These are phyloP conservation scores for Papilio xuthus DNA, from an alignment of 1,140 invertebrate genomes.

Conservation along the genomic window DNA sequence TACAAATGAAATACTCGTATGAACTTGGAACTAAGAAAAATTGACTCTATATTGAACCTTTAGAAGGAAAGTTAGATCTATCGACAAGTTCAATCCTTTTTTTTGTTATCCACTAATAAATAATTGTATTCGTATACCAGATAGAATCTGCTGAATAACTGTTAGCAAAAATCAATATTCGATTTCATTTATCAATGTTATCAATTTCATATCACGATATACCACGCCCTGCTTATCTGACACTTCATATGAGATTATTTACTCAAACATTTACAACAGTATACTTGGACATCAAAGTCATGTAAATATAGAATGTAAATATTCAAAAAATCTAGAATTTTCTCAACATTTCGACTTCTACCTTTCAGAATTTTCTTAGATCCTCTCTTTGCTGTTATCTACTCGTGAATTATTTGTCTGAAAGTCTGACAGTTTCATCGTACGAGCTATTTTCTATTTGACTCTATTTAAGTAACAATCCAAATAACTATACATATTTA, in stretches of 20 bases:
- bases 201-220: slow-evolving; percentile 10
- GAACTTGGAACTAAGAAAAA: too few species aligned
- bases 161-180: slow-evolving; percentile 20
- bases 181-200: neutral
- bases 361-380: neutral
- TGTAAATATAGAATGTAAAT: slow-evolving; percentile 3
- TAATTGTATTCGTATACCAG: neutral
- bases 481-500: too few species aligned
- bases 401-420: too few species aligned
- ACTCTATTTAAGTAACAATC: neutral
- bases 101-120: too few species aligned
- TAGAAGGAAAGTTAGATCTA: too few species aligned
- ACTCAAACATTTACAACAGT: neutral
- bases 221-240: neutral
- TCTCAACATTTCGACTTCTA: neutral
- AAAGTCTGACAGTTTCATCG: too few species aligned
- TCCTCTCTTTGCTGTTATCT: neutral
- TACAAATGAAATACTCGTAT: too few species aligned
- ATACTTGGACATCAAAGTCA: neutral
- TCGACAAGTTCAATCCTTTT: too few species aligned
- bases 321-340: neutral
- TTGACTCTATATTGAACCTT: too few species aligned
- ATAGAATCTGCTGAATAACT: neutral
- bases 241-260: slow-evolving; percentile 19
- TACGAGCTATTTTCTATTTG: neutral